Evolutionary conservation across 2,113 vertebrate species (phyloP), one percentile per base, ranked within the genome.

Genomic region (Microtus pennsylvanicus): DNA sequence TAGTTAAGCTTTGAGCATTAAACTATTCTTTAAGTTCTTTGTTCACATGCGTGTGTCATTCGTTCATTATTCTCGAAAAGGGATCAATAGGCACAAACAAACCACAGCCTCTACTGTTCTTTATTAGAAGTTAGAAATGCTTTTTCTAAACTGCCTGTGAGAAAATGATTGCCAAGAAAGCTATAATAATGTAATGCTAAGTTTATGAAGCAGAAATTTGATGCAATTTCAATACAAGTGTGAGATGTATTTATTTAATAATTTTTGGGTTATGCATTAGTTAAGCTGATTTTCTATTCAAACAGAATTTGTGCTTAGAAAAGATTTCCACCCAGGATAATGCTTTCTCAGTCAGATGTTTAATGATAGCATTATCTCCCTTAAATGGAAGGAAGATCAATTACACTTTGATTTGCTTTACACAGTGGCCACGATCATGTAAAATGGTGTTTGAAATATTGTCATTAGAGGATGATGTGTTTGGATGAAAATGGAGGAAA

Each of bases 331-430:
- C 47, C 47, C 45, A 70, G 16, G 52, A 78, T 82, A 85, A 89
- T 3, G 63, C 5, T 58, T 91, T 21, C 50, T 69, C 47, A 63
- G 28, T 85, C n/a, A 76, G 55, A 94, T 88, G 21, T 21, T 82
- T 91, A 90, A 85, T 92, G 50, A 63, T 77, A 91, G 7, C 35
- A 90, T 82, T 97, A 4, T 91, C 96, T 89, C 35, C 69, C 81
- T 82, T 89, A 91, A 81, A 72, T 89, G 22, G 72, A 87, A 92
- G 94, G 63, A 82, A 24, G 5, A 69, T 63, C 17, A 96, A 63
- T 22, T 94, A 70, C 69, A 92, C 93, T 75, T 67, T 93, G 91
- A 81, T 80, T 97, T 96, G 58, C 42, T 61, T 95, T 88, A 87
- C 1, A 75, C n/a, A 86, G 4, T 42, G 50, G 19, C 77, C 50